These are phyloP conservation scores for Cantharis lateralis DNA, from an alignment of 2,888 invertebrate species.

Conservation along the genomic window DNA sequence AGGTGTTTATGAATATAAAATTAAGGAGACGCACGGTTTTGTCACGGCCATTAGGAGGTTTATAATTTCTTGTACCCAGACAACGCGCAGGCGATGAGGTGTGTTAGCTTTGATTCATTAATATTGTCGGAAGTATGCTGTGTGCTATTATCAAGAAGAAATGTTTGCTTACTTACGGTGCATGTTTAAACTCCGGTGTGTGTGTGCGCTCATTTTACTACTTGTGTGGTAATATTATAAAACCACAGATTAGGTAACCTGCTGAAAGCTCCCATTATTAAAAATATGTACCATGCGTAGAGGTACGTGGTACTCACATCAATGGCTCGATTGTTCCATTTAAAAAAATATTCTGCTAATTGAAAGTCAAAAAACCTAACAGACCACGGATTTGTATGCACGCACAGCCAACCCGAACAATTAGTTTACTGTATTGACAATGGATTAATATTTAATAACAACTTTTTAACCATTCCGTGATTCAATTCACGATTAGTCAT, in stretches of 20 bases:
- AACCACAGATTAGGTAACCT: conserved; percentile 3
- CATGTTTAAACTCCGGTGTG: conserved; percentile 2
- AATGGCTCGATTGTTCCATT: background rate
- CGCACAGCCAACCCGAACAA: background rate
- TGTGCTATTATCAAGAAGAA: background rate
- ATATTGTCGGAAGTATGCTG: conserved; percentile 10
- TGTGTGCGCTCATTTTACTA: conserved; percentile 1
- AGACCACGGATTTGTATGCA: background rate
- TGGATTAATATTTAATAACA: background rate
- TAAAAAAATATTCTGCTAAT: background rate
- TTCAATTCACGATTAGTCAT: background rate
- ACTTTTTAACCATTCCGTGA: background rate
- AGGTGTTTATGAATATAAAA: conserved; percentile 21
- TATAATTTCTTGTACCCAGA: background rate
- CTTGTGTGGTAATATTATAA: conserved; percentile 4
- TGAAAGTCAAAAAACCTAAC: background rate
- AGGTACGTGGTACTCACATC: background rate
- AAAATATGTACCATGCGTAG: background rate
- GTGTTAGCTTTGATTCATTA: conserved; percentile 12
- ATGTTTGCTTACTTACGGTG: conserved; percentile 5
- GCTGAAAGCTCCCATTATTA: conserved; percentile 1
- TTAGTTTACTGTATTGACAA: background rate
- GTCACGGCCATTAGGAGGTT: conserved; percentile 8
- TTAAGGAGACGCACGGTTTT: conserved; percentile 9
- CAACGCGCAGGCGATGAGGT: conserved; percentile 3